Evolutionary conservation across 1,140 invertebrate species (phyloP).

Genomic region (Radopholus similis): DNA sequence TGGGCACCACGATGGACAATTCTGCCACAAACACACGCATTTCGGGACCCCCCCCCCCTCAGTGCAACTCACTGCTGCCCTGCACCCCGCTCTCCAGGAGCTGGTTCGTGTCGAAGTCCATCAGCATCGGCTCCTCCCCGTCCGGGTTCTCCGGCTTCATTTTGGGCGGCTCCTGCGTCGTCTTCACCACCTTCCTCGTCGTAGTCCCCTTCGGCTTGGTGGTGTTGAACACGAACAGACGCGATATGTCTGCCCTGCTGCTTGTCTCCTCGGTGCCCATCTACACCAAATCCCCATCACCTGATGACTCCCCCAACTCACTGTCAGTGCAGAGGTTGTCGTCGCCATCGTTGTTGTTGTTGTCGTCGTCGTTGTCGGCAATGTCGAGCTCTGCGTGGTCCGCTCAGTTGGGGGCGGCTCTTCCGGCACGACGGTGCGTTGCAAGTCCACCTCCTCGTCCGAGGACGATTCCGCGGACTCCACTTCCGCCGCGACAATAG

Average conservation of each 20-base stretch:
- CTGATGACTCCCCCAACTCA: no score
- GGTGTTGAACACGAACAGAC: neutral
- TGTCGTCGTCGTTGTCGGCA: neutral
- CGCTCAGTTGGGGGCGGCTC: neutral
- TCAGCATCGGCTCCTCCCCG: conserved; percentile 27
- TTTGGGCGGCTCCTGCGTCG: conserved; percentile 9
- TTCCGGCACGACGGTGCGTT: neutral
- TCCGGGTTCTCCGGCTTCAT: conserved; percentile 23
- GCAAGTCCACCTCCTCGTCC: neutral
- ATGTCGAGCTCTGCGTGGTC: neutral
- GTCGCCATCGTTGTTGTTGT: neutral
- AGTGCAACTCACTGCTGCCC: neutral
- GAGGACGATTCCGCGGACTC: neutral
- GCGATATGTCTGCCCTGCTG: neutral
- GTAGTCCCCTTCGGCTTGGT: neutral
- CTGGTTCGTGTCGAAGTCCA: conserved; percentile 28
- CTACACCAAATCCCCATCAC: no score
- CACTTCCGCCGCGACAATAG: neutral
- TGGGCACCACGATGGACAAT: conserved; percentile 50
- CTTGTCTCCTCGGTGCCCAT: no score
- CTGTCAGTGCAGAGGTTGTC: neutral
- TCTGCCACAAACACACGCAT: conserved; percentile 28
- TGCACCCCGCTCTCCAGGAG: conserved; percentile 24
- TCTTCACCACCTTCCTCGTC: conserved; percentile 4
- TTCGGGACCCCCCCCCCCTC: neutral